A percentile compares a stretch with the other conserved stretches of the same genome.
These are phyloP conservation scores for Oryzias celebensis DNA, from an alignment of 2,113 vertebrate genomes.

Conservation along the genomic window DNA sequence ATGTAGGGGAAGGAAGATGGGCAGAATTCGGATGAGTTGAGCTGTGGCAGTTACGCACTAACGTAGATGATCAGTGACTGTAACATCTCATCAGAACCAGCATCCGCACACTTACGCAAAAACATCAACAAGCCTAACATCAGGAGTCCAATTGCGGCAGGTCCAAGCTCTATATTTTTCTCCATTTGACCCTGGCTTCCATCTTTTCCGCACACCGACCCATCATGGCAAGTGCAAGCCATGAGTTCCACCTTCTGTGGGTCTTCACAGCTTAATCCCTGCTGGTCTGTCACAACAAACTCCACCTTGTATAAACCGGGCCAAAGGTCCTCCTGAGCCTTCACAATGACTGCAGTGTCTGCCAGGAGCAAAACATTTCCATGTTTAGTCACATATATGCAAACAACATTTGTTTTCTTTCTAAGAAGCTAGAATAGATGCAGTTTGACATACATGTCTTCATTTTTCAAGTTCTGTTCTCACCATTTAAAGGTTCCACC, in stretches of 20 bases:
- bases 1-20: too few species aligned
- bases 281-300: conserved; percentile 65
- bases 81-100: neutral
- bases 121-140: conserved; percentile 81
- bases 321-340: conserved; percentile 39
- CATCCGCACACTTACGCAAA: conserved; percentile 77
- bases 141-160: conserved; percentile 80
- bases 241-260: conserved; percentile 61
- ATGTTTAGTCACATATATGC: too few species aligned
- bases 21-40: too few species aligned
- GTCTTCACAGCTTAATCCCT: conserved; percentile 58
- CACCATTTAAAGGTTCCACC: conserved; percentile 80
- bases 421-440: too few species aligned
- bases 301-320: conserved; percentile 57
- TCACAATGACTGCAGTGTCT: conserved; percentile 72
- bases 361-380: neutral
- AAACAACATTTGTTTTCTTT: too few species aligned
- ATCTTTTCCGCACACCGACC: conserved; percentile 16
- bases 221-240: conserved; percentile 69
- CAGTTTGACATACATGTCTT: too few species aligned
- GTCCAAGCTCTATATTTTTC: conserved; percentile 62
- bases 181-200: fast-evolving
- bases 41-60: too few species aligned
- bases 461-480: conserved; percentile 32
- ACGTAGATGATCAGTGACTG: too few species aligned